Evolutionary conservation across 2,888 invertebrate species (phyloP), one percentile per base, ranked within the genome.

Genomic region (Imbricaverruca yamaguchii): DNA sequence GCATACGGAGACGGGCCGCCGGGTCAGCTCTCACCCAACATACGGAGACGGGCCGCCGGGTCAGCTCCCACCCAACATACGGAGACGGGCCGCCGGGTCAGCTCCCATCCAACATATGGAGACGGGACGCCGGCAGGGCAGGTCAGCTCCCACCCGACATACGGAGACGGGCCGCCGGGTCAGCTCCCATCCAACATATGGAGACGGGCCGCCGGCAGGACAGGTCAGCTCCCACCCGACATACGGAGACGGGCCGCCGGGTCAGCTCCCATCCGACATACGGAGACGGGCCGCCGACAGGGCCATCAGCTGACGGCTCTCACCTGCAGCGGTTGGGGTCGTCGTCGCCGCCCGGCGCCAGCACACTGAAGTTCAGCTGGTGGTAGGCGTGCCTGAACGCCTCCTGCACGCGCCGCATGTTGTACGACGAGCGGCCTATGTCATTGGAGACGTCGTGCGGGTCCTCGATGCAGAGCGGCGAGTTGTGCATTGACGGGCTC

Each of bases 401-500:
- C 89, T 94, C 93, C 87, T 94, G 94, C 25, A 94, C 94, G 87
- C 94, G 93, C 85, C 97, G 89, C 84, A 95, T 95, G 82, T 96
- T 96, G 88, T 97, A 98, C 86, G 97, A 97, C 87, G 97, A 97
- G 85, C 97, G 92, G 12, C 98, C 98, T 87, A 99, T 98, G 88
- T 98, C 98, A 88, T 99, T 99, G 84, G 94, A 96, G 25, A 95
- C 92, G 83, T 95, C 95, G 74, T 99, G 90, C 53, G 99, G 99
- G 89, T 99, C 99, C 89, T 98, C 98, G 85, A 99, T 98, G 87
- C 97, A 98, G 84, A 99, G 89, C 86, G 98, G 89, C 83, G 97
- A 96, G 77, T 56, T 77, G 56, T 77, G 77, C 1, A 13, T 0
- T 11, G 77, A 55, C 21, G 18, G 6, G 56, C 77, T 56, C 85